phyloP scores from a whole-genome alignment of 2,888 invertebrate species.

The Diplazon laetatorius region DNA sequence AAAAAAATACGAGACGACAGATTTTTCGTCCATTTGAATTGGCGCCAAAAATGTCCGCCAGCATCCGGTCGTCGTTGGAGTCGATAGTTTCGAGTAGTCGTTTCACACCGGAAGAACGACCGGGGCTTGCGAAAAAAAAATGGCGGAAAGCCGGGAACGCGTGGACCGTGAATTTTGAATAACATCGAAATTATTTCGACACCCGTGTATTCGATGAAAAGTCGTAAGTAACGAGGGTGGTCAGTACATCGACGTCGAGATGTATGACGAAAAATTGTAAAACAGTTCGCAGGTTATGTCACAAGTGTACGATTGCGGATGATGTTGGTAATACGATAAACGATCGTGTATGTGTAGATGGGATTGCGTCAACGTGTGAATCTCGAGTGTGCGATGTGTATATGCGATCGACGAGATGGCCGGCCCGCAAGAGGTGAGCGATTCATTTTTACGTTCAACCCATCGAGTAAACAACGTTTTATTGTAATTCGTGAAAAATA shows the following conservation, averaged over 20 bases:
- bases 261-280: neutral
- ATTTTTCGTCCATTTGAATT: neutral
- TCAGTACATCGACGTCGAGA: neutral
- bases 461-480: slow-evolving; percentile 48
- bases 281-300: slow-evolving; percentile 11
- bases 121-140: slow-evolving; percentile 2
- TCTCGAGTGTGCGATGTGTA: slow-evolving; percentile 67
- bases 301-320: neutral
- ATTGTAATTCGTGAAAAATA: neutral
- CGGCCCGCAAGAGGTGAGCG: slow-evolving; percentile 67
- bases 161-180: slow-evolving; percentile 16
- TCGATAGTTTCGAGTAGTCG: no score
- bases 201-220: neutral
- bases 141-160: slow-evolving; percentile 27
- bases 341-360: no score
- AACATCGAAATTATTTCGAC: slow-evolving; percentile 13
- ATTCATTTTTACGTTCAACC: slow-evolving; percentile 26
- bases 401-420: slow-evolving; percentile 68
- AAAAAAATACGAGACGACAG: no score
- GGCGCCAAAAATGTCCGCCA: neutral
- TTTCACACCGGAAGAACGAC: neutral
- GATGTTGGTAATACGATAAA: no score
- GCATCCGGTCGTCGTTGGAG: no score
- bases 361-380: slow-evolving; percentile 41
- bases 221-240: neutral